Percentiles rank a stretch among this genome's conserved stretches.
phyloP scores from a whole-genome alignment of 2,888 invertebrate genomes.

The Nebria salina region DNA sequence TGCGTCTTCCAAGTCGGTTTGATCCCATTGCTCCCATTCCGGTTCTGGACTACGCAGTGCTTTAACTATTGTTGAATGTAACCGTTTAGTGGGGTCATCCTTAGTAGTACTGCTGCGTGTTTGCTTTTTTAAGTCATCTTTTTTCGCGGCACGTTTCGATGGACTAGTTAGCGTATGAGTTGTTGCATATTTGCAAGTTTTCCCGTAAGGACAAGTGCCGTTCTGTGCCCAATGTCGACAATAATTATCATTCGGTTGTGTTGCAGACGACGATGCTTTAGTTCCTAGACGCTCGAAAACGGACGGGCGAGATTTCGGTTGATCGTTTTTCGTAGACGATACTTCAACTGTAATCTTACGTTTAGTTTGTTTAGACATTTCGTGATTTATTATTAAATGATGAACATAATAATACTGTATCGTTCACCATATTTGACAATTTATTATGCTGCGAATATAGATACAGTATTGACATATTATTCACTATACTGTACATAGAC shows the following conservation, averaged over 20 bases:
- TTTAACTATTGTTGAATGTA: slow-evolving; percentile 72
- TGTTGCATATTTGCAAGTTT: slow-evolving; percentile 79
- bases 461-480: slow-evolving; percentile 5
- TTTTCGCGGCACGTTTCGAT: slow-evolving; percentile 75
- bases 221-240: slow-evolving; percentile 82
- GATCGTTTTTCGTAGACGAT: slow-evolving; percentile 72
- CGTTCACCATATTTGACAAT: slow-evolving; percentile 51
- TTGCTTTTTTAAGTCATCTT: slow-evolving; percentile 66
- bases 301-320: slow-evolving; percentile 74
- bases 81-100: slow-evolving; percentile 73
- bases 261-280: slow-evolving; percentile 68
- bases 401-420: slow-evolving; percentile 43
- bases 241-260: slow-evolving; percentile 69
- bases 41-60: slow-evolving; percentile 66
- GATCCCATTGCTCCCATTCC: slow-evolving; percentile 81
- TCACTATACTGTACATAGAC: not conserved
- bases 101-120: slow-evolving; percentile 56
- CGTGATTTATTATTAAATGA: slow-evolving; percentile 52
- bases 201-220: slow-evolving; percentile 81
- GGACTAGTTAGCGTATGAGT: slow-evolving; percentile 81
- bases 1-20: slow-evolving; percentile 81
- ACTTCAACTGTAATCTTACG: slow-evolving; percentile 82
- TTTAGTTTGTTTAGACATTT: slow-evolving; percentile 76
- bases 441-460: slow-evolving; percentile 29
- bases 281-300: slow-evolving; percentile 86